Evolutionary conservation across 2,113 vertebrate genomes (phyloP), one percentile per base, ranked within the genome.

Genomic region (Origma solitaria): DNA sequence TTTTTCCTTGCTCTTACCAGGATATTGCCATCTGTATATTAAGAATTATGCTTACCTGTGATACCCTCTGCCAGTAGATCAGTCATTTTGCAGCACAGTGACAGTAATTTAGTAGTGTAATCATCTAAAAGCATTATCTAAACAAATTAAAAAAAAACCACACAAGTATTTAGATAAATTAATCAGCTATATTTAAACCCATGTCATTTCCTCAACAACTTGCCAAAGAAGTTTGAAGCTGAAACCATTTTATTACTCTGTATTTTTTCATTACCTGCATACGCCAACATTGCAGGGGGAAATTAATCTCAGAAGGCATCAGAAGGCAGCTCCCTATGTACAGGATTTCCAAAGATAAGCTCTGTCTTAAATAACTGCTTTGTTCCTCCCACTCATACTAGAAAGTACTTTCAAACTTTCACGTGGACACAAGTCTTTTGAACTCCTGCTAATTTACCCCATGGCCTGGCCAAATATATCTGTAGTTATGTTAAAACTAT

Each of bases 81-180:
- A 13, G 98, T 98, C 99, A 99, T 99, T 97, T 98, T 99, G 98
- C 99, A 99, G 96, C 99, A 99, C 15, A 98, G 97, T 17, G 99
- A 98, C 71, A 99, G 97, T 42, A 99, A 98, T 71, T 98, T 99
- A 73, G 99, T 99, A 90, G 99, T 99, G 85, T 99, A 99, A 6
- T 98, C 97, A 95, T 99, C 99, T 93, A 99, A 97, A 92, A 99
- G 99, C 95, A 99, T 97, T 85, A 99, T 96, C 99, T 99, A 97
- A 92, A 93, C 81, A 68, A 17, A 85, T 78, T 7, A 84, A 90
- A 97, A 60, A 85, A 49, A n/a, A n/a, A n/a, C n/a, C 83, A 47
- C 58, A 84, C 49, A 49, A 73, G 56, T 71, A 91, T 83, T 95
- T 88, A 81, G 50, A 61, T 45, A 76, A 82, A 88, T 33, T 53